Base-by-base conservation (phyloP, 2,797 vertebrate genomes). In the Chaenodraco wilsoni region DNA sequence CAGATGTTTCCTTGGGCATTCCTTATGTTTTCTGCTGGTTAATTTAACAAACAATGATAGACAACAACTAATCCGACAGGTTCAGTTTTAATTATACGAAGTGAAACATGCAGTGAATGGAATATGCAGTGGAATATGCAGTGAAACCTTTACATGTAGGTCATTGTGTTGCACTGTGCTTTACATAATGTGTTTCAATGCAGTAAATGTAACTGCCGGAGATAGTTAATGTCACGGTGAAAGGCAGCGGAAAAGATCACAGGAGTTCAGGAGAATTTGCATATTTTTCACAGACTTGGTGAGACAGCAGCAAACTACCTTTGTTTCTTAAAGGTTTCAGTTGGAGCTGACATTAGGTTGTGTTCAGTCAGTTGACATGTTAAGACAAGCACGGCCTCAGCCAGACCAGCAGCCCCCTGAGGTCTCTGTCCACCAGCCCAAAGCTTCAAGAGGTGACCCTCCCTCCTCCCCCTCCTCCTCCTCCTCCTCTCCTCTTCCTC, bases 321-420 rank as follows among this genome's bases (percentile, higher is more conserved):
- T 57, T 66, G 27, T 61, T 8, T 12, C 13, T 51, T 14, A 10
- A n/a, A 14, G 3, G 1, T 40, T 54, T 56, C 57, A 64, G 44
- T 3, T 17, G 40, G 11, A 45, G 61, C 60, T 27, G 50, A 65
- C 76, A 59, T 40, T 0, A 48, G 44, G 50, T 60, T n/a, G 50
- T 43, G 48, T 59, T 5, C 15, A 50, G 64, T 21, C 33, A 15
- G n/a, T 16, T 52, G 74, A 81, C 84, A 5, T 74, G 82, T 84
- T 72, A 27, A 75, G 79, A 86, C 83, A 87, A 60, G 86, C 9
- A 0, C 69, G 71, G 44, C 55, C 63, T 73, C 48, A 10, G 19
- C 61, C 56, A 40, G 58, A 69, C 73, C 70, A 70, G 55, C n/a
- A 55, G 59, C 48, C 78, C 52, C 81, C 67, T 4, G 10, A 77